Percentiles rank a stretch among this genome's conserved stretches.
Evolutionary conservation across 2,888 invertebrate genomes (phyloP).

Genomic region (Dermolepida albohirtum): DNA sequence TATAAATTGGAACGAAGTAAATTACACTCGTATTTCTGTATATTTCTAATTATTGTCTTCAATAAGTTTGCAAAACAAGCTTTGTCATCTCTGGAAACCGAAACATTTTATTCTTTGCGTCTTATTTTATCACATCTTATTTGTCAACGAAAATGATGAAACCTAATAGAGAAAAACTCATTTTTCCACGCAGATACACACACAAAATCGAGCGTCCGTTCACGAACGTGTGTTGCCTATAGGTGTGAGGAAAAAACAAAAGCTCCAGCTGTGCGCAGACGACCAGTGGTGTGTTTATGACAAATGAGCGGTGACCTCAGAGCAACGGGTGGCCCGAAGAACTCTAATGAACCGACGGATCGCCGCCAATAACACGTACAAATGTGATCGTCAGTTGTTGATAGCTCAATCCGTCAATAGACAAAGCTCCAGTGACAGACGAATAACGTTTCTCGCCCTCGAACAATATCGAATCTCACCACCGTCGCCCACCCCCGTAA

Average conservation of each 20-base stretch:
- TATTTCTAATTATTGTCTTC: too few species aligned
- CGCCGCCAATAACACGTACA: constrained; percentile 59
- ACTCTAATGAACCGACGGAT: constrained; percentile 61
- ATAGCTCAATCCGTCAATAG: constrained; percentile 63
- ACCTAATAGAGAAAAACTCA: constrained; percentile 17
- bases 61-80: too few species aligned
- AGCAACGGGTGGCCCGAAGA: constrained; percentile 57
- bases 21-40: too few species aligned
- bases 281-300: constrained; percentile 58
- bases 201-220: constrained; percentile 17
- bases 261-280: constrained; percentile 48
- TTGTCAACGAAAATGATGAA: too few species aligned
- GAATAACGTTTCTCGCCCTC: constrained; percentile 54
- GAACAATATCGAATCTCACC: constrained; percentile 58
- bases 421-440: constrained; percentile 58
- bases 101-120: too few species aligned
- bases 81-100: too few species aligned
- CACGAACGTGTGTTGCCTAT: not conserved
- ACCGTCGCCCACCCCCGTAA: constrained; percentile 48
- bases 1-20: too few species aligned
- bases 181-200: constrained; percentile 7
- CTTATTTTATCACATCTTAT: too few species aligned
- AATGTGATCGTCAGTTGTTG: constrained; percentile 62
- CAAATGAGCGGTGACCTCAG: constrained; percentile 63
- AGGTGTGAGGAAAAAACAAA: constrained; percentile 48